phyloP scores from a whole-genome alignment of 2,888 invertebrate species.

The Harpalus rubripes region DNA sequence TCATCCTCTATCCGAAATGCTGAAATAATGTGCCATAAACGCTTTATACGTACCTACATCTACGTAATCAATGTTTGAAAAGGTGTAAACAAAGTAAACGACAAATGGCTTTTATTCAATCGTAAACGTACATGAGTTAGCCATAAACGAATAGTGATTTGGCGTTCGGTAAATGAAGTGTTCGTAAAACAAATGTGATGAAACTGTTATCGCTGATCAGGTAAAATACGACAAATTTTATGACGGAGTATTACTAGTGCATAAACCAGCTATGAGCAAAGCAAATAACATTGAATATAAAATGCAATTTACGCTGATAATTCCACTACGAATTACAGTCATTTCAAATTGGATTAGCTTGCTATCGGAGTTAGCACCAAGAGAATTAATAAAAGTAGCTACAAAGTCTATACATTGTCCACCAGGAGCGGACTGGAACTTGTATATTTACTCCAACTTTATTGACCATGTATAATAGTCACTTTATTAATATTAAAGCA shows the following conservation, averaged over 20 bases:
- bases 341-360: conserved; percentile 3
- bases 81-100: conserved; percentile 5
- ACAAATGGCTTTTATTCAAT: not conserved
- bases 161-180: not conserved
- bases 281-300: conserved; percentile 14
- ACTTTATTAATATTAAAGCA: too few species aligned
- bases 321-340: not conserved
- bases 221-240: conserved; percentile 35
- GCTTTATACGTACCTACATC: not conserved
- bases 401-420: not conserved
- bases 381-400: conserved; percentile 3
- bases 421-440: too few species aligned
- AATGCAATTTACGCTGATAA: not conserved
- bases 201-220: conserved; percentile 34
- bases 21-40: too few species aligned
- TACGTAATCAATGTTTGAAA: not conserved
- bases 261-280: conserved; percentile 10
- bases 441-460: not conserved
- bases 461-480: too few species aligned
- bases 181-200: conserved; percentile 14
- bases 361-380: not conserved
- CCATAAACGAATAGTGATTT: conserved; percentile 3
- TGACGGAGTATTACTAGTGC: conserved; percentile 12
- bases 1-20: too few species aligned
- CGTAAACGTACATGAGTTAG: conserved; percentile 1